Evolutionary conservation across 2,888 invertebrate species (phyloP), one percentile per base, ranked within the genome.

Genomic region (Drosophila nigritarsus): DNA sequence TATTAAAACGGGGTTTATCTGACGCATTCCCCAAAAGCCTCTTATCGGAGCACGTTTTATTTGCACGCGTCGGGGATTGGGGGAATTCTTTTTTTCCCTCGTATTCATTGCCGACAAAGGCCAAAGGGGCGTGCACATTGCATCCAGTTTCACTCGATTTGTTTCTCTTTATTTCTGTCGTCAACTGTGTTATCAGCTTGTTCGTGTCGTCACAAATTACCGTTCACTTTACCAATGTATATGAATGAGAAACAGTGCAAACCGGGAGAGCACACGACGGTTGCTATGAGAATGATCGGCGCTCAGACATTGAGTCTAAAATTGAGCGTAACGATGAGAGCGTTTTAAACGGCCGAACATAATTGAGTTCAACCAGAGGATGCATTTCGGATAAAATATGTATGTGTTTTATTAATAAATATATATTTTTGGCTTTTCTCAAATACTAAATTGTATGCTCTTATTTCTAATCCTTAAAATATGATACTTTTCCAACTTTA

Each of bases 181-280:
- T 38, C 48, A 58, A 66, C 34, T 55, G 62, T 75, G 66, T 75
- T 83, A 83, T 80, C 82, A 78, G 82, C 15, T 7, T n/a, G 29
- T 45, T 42, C 11, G 20, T 77, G 75, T 76, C 83, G 86, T 87
- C 88, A 90, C 73, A 53, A 79, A 64, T 75, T 78, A 87, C 85
- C 56, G 82, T 85, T 75, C 18, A 77, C 69, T 68, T 72, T 66
- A 38, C 63, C 75, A 63, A 66, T 55, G 27, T 20, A 38, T 29
- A 30, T 30, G 30, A 51, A 62, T 70, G 49, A 50, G 69, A 50
- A 59, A 59, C 53, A 58, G 65, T 64, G 11, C 20, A 56, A 60
- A 36, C 20, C 11, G 58, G n/a, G 65, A 62, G 73, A 68, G 64
- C 60, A 38, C 51, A 15, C 40, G 45, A 27, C 51, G 65, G 70